Base-by-base conservation (phyloP, 1,140 invertebrate species). In the Polypedilum pembai region DNA sequence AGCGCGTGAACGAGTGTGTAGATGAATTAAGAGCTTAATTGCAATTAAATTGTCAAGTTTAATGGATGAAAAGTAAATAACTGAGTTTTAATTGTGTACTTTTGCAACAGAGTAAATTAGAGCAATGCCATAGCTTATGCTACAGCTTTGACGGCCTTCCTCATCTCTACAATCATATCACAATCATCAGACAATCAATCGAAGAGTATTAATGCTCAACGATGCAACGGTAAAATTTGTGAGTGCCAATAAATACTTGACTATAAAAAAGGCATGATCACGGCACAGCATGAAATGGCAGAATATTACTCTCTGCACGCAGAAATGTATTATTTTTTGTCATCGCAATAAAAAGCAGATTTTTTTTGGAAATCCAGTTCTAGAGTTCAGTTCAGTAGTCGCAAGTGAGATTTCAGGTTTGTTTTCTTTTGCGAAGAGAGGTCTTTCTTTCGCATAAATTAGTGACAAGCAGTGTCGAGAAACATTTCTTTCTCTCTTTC, bases 241-340 rank as follows among this genome's bases (percentile, higher is more conserved):
- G 45, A 56, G 45, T 56, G 45, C n/a, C 45, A 56, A 56, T 56
- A 56, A 56, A 56, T 56, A 56, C n/a, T 56, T 56, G 45, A 56
- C 45, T 56, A 56, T 56, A n/a, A n/a, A 56, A n/a, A 56, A 56
- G 12, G 12, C 45, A 56, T 56, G 45, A 56, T 56, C 8, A 45
- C n/a, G 45, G 10, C 45, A 12, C 45, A 56, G 45, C 45, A 56
- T 56, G 45, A 56, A 56, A 56, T n/a, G 45, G 10, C 10, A 56
- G 45, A 56, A 56, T n/a, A 56, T 56, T 45, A 10, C 7, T 45
- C 45, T 56, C 45, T 56, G 45, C 45, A 56, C 45, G 45, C 45
- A 56, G 45, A 56, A 56, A 56, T 56, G 3, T 56, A 4, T 56
- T 56, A 56, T 56, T 56, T 56, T 56, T 56, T 56, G 45, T 56